Conservation (phyloP, 1,140 invertebrate genomes). For the Zaprionus camerounensis region DNA sequence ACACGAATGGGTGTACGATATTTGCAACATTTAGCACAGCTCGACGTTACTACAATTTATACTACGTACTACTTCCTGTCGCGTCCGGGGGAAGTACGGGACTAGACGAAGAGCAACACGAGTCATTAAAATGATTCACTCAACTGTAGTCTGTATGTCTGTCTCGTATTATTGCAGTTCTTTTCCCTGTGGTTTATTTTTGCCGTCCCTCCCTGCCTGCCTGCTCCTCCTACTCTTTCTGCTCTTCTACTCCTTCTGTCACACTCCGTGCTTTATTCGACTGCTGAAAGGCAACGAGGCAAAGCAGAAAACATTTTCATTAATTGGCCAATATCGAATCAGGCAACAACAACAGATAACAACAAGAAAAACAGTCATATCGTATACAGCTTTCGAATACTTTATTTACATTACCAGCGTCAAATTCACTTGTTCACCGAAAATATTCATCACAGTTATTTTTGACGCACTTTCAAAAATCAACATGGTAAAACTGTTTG, state of each 20-base stretch:
- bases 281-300: conserved; percentile 17
- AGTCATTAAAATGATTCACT: conserved; percentile 73
- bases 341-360: not conserved
- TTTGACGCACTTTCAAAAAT: not conserved
- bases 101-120: conserved; percentile 31
- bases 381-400: conserved; percentile 11
- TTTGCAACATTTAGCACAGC: conserved; percentile 63
- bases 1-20: conserved; percentile 38
- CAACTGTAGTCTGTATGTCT: conserved; percentile 56
- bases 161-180: conserved; percentile 38
- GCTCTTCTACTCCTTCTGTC: not conserved
- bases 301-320: conserved; percentile 35
- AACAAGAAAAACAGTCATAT: not conserved
- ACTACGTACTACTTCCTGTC: conserved; percentile 22
- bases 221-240: not conserved
- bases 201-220: not conserved
- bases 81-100: not conserved
- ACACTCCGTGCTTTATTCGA: conserved; percentile 9
- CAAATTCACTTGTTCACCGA: not conserved
- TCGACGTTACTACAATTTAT: conserved; percentile 44
- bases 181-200: conserved; percentile 33
- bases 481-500: not conserved
- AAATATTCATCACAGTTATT: conserved; percentile 13
- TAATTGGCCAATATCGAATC: conserved; percentile 37
- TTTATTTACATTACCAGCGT: conserved; percentile 25